These are phyloP conservation scores for Ceratina australensis DNA, from an alignment of 1,140 invertebrate species.

Conservation along the genomic window DNA sequence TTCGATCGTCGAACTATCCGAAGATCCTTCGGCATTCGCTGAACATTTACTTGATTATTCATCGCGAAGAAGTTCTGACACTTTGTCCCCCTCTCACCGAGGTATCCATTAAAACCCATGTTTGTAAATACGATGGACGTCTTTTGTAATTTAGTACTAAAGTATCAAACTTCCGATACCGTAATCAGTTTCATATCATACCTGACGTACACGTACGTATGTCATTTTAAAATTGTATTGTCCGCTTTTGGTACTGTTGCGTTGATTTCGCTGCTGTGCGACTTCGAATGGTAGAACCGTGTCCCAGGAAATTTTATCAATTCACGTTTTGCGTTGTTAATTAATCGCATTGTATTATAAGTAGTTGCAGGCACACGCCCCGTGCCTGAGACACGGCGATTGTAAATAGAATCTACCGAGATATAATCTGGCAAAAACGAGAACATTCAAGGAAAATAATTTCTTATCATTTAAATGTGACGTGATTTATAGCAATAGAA, in stretches of 20 bases:
- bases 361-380: constrained; percentile 40
- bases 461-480: constrained; percentile 52
- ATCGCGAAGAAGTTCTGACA: constrained; percentile 13
- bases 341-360: constrained; percentile 50
- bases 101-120: constrained; percentile 15
- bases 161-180: constrained; percentile 32
- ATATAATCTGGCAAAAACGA: constrained; percentile 58
- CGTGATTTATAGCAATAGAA: constrained; percentile 55
- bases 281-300: constrained; percentile 57
- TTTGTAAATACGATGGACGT: constrained; percentile 42
- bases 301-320: constrained; percentile 57
- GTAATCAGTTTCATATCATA: constrained; percentile 28
- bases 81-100: background rate
- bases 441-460: constrained; percentile 49
- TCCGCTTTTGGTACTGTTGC: constrained; percentile 56
- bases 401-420: constrained; percentile 67
- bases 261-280: constrained; percentile 60
- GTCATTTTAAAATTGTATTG: constrained; percentile 26
- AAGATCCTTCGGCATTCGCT: too few relatives aligned
- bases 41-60: background rate
- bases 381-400: constrained; percentile 42
- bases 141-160: constrained; percentile 35
- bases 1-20: too few relatives aligned
- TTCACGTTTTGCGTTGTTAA: constrained; percentile 30
- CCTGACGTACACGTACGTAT: background rate